phyloP scores from a whole-genome alignment of 2,797 vertebrate genomes.

The Toxotes lorentzi region DNA sequence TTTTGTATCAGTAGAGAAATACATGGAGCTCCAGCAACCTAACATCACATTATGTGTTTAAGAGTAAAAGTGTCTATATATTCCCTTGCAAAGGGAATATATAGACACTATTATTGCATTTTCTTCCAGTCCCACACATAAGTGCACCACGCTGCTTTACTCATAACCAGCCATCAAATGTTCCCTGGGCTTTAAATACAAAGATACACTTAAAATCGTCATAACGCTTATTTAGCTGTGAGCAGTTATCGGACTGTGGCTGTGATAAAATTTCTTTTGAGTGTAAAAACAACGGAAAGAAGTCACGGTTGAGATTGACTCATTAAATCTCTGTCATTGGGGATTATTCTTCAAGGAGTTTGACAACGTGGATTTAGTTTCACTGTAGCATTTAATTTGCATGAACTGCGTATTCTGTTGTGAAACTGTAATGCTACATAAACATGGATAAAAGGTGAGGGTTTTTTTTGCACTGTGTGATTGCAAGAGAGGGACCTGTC shows the following conservation, averaged over 20 bases:
- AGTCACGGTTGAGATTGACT: slow-evolving; percentile 12
- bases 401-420: background rate
- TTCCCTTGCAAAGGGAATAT: background rate
- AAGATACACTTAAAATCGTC: slow-evolving; percentile 17
- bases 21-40: background rate
- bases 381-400: background rate
- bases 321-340: background rate
- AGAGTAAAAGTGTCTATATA: too few relatives aligned
- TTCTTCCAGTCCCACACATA: slow-evolving; percentile 2
- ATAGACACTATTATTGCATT: slow-evolving; percentile 14
- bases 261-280: slow-evolving; percentile 27
- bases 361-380: background rate
- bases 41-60: slow-evolving; percentile 20
- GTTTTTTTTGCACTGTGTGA: slow-evolving; percentile 6
- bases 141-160: slow-evolving; percentile 13
- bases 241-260: slow-evolving; percentile 25
- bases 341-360: slow-evolving; percentile 3
- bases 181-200: slow-evolving; percentile 35
- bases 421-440: background rate
- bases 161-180: slow-evolving; percentile 36
- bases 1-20: background rate
- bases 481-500: slow-evolving; percentile 10
- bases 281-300: slow-evolving; percentile 15
- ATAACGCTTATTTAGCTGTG: slow-evolving; percentile 26
- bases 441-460: slow-evolving; percentile 15